Evolutionary conservation across 2,113 vertebrate genomes (phyloP), one percentile per base, ranked within the genome.

Genomic region (Hucho hucho): DNA sequence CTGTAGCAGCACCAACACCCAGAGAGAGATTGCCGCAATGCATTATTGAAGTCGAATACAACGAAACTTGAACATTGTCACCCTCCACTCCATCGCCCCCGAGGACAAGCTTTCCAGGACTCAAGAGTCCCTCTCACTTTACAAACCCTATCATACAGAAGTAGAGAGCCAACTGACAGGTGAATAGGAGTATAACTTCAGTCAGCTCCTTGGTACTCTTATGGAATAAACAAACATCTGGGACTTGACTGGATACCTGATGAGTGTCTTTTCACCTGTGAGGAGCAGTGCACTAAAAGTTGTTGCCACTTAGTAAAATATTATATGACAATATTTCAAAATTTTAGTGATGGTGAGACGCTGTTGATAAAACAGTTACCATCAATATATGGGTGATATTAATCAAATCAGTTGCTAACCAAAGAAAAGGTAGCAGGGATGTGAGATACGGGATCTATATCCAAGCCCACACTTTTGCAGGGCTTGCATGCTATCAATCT

Each of bases 391-490:
- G 49, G 58, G n/a, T 61, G 58, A 61, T 9, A 9, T 53, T 53
- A 18, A 53, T 53, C 16, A 53, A 5, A 53, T 16, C 3, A 14
- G 49, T 18, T 18, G 49, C 4, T 61, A 59, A 9, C 68, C n/a
- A 53, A 49, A 61, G 64, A 26, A 61, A 47, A 72, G 22, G 46
- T 24, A 25, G 24, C 22, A 47, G 2, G 26, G 66, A 29, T 43
- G 29, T 11, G 64, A 7, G 46, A 14, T 9, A 72, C 24, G 14
- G 43, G 61, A 75, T 74, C 71, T 68, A 28, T 46, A 59, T 64
- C 66, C 80, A 58, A 68, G 72, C 82, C 79, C 76, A 77, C 56
- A 64, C 74, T 32, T 70, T 70, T 73, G 66, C 70, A 72, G 29
- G 32, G 49, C 67, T 67, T 65, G 74, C 70, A 61, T 56, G 53